Evolutionary conservation across 2,797 vertebrate species (phyloP), one percentile per base, ranked within the genome.

Genomic region (Sylvilagus floridanus): DNA sequence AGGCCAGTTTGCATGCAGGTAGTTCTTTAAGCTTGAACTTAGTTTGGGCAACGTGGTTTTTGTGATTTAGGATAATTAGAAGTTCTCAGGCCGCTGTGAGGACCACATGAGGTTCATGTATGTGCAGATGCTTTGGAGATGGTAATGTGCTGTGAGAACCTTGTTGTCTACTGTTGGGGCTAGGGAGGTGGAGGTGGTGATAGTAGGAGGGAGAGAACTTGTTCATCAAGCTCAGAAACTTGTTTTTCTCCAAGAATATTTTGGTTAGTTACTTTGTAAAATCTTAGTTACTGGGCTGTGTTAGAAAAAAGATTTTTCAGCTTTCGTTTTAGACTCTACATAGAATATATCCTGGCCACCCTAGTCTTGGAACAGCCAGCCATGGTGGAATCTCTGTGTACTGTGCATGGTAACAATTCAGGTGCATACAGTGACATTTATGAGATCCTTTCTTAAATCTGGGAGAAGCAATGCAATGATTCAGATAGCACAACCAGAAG

Each of bases 401-500:
- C 14, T 92, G 92, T 90, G 63, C 47, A 69, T 91, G 73, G 78
- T 86, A 91, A 91, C 57, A 82, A 92, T 90, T 92, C 63, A 50
- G 16, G 93, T 92, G 68, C 83, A 72, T 54, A 52, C 73, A 47
- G 71, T 77, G 71, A 95, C 47, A 24, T 85, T 92, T 76, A 76
- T 90, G 79, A 85, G 89, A 84, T 71, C 84, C 60, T 86, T 68
- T 50, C 60, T 93, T 88, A 84, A 88, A 78, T 95, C 90, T 47
- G 50, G 78, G 66, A 73, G 85, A 91, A 90, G 32, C 35, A 88
- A 1, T 69, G 32, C 83, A 86, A 21, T 82, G 83, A 84, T 76
- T 97, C 50, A 85, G 82, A 82, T 52, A 88, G 32, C 87, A 52
- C 72, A 87, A 89, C 32, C 17, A 30, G 63, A 81, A 94, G 87